Base-by-base conservation (phyloP, 2,113 vertebrate genomes). In the Cyprinus carpio region DNA sequence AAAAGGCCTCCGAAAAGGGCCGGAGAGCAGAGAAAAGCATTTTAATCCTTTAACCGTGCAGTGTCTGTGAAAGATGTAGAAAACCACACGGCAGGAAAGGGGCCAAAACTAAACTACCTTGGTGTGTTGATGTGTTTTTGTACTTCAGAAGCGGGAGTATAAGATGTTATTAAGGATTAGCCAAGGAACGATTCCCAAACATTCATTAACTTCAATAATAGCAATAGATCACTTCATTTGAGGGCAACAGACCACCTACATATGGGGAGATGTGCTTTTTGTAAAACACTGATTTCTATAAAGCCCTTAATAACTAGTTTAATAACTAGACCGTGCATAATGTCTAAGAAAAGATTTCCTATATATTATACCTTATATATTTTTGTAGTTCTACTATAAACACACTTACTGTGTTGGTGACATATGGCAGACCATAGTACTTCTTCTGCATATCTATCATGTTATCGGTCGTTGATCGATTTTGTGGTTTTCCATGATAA, bases 341-440 rank as follows among this genome's bases (percentile, higher is more conserved):
- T 67, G 13, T 16, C 13, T 67, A 67, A 62, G 10, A 2, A 12
- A 25, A 31, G 6, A 67, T 65, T 65, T 31, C 27, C 27, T 31
- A 4, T 31, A 31, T 31, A 2, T 31, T 31, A 31, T 31, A 31
- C 31, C 31, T 31, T 31, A 31, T 2, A 31, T 31, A 31, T 31
- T 31, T 31, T 31, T 31, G 31, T 31, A 31, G 31, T 31, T 31
- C 31, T n/a, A n/a, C n/a, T n/a, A n/a, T n/a, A n/a, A n/a, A n/a
- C n/a, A n/a, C n/a, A n/a, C n/a, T n/a, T n/a, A 43, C 98, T 51
- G 98, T 99, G 75, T 98, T 96, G 56, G 96, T 93, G 20, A 96
- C 93, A 0, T 98, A 97, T 0, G 97, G 96, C 82, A 99, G 89
- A 56, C 96, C 96, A 11, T 99, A 99, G 91, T 96, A 95, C 58